Evolutionary conservation across 2,888 invertebrate species (phyloP).

Genomic region (Belgica antarctica): DNA sequence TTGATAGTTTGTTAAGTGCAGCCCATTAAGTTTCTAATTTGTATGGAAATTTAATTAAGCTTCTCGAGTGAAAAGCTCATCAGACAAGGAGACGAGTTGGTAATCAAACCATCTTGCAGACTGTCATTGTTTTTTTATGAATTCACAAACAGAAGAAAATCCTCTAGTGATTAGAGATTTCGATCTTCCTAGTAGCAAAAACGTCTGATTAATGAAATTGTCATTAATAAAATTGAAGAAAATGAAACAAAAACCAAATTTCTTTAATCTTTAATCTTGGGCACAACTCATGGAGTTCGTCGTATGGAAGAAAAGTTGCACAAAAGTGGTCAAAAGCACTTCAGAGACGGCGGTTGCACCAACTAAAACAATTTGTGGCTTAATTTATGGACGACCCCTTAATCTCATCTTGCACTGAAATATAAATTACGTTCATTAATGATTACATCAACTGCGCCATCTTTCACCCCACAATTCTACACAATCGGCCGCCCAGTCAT

Average conservation of each 20-base stretch:
- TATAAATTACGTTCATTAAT: neutral
- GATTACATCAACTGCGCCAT: neutral
- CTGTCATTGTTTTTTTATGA: neutral
- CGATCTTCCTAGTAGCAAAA: neutral
- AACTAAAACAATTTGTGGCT: too few species aligned
- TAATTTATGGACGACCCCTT: neutral
- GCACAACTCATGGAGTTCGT: neutral
- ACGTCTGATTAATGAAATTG: neutral
- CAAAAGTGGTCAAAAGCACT: too few species aligned
- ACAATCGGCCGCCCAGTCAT: conserved; percentile 1
- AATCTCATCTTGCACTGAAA: neutral
- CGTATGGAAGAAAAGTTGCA: neutral
- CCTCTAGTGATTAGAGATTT: neutral
- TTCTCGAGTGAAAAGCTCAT: neutral
- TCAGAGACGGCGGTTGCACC: too few species aligned
- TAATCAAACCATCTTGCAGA: neutral
- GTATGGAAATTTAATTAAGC: neutral
- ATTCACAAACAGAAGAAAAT: neutral
- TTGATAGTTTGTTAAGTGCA: conserved; percentile 2
- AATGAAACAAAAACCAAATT: too few species aligned
- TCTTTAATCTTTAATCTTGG: neutral
- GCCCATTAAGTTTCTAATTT: neutral
- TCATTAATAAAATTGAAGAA: conserved; percentile 17
- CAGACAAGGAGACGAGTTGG: neutral
- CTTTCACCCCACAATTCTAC: neutral